Conservation (phyloP, 2,113 vertebrate species). For the Cyanistes caeruleus region DNA sequence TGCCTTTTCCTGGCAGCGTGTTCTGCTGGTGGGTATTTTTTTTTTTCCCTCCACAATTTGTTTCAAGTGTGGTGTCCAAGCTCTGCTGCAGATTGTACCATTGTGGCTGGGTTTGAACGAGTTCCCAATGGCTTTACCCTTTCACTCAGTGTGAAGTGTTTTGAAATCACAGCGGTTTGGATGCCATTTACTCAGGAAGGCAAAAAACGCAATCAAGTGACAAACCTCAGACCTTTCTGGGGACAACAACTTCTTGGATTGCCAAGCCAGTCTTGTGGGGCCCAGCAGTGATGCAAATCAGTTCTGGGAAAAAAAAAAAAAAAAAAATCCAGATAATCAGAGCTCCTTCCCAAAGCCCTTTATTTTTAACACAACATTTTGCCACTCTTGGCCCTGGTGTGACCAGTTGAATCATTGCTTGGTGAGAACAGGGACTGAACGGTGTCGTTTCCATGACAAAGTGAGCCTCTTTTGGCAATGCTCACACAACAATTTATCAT, state of each 20-base stretch:
- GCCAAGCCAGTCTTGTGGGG: background rate
- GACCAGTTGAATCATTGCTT: background rate
- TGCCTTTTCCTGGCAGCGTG: background rate
- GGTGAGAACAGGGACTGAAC: background rate
- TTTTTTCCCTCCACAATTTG: background rate
- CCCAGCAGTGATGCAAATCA: background rate
- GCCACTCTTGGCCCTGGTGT: background rate
- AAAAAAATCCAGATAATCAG: background rate
- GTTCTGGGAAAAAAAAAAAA: background rate
- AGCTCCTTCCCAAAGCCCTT: background rate
- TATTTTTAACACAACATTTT: background rate
- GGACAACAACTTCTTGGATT: background rate
- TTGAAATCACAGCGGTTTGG: background rate
- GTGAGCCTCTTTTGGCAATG: background rate
- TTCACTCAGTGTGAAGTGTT: background rate
- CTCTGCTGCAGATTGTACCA: background rate
- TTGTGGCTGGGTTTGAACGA: background rate
- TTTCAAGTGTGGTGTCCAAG: background rate
- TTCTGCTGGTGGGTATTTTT: background rate
- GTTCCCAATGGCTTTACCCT: background rate
- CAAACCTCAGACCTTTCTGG: background rate
- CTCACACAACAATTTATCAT: background rate
- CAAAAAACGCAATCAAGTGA: background rate
- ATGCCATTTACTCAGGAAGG: background rate
- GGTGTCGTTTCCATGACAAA: background rate